phyloP scores from a whole-genome alignment of 1,140 invertebrate genomes.

The Nebria ingens region DNA sequence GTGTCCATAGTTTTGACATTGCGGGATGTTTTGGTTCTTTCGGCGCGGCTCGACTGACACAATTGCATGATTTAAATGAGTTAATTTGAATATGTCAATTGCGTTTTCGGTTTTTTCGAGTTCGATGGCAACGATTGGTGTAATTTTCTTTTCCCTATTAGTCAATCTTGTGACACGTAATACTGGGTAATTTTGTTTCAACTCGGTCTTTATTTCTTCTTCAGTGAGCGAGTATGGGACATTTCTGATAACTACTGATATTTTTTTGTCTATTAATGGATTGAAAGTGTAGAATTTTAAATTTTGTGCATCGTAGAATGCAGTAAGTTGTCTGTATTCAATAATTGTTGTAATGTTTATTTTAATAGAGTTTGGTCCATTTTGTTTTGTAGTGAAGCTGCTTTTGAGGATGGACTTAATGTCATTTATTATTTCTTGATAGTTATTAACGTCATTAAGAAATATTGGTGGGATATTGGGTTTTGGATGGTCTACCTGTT shows the following conservation, averaged over 20 bases:
- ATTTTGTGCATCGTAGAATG: not conserved
- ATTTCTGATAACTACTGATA: not conserved
- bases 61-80: conserved; percentile 12
- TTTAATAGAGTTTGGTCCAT: not conserved
- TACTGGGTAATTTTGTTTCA: conserved; percentile 3
- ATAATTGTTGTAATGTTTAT: not conserved
- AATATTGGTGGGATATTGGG: not conserved
- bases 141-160: not conserved
- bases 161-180: not conserved
- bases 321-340: not conserved
- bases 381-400: not conserved
- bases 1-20: conserved; percentile 30
- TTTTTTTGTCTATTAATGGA: not conserved
- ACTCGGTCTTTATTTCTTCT: conserved; percentile 15
- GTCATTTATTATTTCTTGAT: not conserved
- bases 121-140: not conserved
- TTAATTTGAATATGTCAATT: not conserved
- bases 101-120: not conserved
- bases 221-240: not conserved
- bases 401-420: not conserved
- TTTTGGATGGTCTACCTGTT: too few relatives aligned
- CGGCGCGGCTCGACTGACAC: conserved; percentile 21
- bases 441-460: not conserved
- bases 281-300: not conserved
- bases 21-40: conserved; percentile 22